Evolutionary conservation across 2,888 invertebrate genomes (phyloP).

Genomic region (Capitulum mitella): DNA sequence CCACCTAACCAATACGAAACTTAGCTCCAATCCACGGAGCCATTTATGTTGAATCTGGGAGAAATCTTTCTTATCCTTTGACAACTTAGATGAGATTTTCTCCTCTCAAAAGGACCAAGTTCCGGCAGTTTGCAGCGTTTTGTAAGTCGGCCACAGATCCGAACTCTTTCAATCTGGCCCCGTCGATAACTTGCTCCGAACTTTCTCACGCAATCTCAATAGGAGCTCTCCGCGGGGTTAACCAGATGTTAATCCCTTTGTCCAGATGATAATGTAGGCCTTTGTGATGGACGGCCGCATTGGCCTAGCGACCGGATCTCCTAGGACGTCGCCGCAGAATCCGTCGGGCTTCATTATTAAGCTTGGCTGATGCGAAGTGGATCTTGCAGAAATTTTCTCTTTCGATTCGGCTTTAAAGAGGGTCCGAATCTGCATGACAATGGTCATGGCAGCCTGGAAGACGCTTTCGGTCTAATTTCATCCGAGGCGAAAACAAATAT

Average conservation of each 20-base stretch:
- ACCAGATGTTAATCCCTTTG: constrained; percentile 11
- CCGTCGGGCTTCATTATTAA: background rate
- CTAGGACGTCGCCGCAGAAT: background rate
- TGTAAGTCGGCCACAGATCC: background rate
- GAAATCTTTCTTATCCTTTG: background rate
- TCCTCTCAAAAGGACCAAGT: background rate
- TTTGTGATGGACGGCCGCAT: background rate
- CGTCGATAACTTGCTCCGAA: background rate
- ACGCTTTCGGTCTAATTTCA: too few species aligned
- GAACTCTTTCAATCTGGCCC: background rate
- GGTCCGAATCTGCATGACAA: background rate
- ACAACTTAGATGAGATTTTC: background rate
- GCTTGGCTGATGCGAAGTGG: background rate
- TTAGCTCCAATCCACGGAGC: background rate
- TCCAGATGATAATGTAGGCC: constrained; percentile 6
- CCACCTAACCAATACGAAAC: too few species aligned
- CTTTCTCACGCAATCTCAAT: background rate
- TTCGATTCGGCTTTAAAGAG: background rate
- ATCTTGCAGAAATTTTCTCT: background rate
- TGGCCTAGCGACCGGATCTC: background rate
- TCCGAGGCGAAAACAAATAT: too few species aligned
- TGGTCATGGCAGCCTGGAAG: too few species aligned
- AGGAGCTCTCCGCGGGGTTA: background rate
- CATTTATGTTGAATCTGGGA: background rate
- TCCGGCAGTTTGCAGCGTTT: background rate